Conservation (phyloP, 2,888 invertebrate genomes). For the Drosophila kanekoi region DNA sequence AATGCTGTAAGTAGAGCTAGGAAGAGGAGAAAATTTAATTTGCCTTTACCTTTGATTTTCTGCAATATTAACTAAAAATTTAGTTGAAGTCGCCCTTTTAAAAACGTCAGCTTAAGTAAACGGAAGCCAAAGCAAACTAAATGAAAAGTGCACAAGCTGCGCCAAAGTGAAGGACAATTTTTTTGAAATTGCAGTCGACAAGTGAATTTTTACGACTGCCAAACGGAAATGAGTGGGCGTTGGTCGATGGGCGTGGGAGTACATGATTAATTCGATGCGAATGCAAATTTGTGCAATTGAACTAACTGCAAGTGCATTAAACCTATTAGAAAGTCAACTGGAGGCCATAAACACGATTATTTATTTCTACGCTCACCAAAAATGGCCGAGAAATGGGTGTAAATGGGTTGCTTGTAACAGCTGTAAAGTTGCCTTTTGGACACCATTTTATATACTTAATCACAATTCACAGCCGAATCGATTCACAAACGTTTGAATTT, state of each 20-base stretch:
- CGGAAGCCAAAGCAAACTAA: conserved; percentile 43
- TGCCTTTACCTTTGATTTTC: conserved; percentile 51
- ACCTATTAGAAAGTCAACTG: conserved; percentile 38
- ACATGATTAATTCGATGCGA: conserved; percentile 46
- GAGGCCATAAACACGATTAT: conserved; percentile 45
- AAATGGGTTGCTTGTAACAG: not conserved
- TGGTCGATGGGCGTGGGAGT: not conserved
- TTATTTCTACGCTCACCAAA: not conserved
- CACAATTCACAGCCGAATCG: too few relatives aligned
- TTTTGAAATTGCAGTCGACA: conserved; percentile 47
- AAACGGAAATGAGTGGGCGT: conserved; percentile 41
- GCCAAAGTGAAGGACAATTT: conserved; percentile 19
- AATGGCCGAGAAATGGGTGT: not conserved
- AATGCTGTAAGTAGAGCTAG: conserved; percentile 8
- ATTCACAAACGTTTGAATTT: too few relatives aligned
- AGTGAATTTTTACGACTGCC: conserved; percentile 27
- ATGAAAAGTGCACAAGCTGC: conserved; percentile 23
- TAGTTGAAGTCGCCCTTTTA: conserved; percentile 17
- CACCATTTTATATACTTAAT: too few relatives aligned
- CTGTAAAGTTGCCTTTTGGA: too few relatives aligned
- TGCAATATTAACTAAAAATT: conserved; percentile 43
- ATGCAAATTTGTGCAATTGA: conserved; percentile 41
- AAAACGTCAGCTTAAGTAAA: conserved; percentile 39
- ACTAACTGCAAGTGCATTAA: conserved; percentile 44
- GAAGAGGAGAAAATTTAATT: conserved; percentile 35